phyloP scores from a whole-genome alignment of 2,113 vertebrate species.

The Dasyprocta punctata region DNA sequence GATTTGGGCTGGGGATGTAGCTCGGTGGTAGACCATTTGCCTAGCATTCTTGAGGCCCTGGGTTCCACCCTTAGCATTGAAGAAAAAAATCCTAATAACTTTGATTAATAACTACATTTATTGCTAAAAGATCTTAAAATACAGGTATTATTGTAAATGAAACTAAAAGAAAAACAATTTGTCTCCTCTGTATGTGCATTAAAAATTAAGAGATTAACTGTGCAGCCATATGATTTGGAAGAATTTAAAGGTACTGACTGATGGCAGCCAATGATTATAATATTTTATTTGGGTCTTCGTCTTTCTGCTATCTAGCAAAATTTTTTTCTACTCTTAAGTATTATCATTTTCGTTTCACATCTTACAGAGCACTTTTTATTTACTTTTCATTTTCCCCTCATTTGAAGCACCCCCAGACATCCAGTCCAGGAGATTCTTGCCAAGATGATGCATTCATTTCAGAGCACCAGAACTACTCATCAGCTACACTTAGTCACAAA shows the following conservation, averaged over 20 bases:
- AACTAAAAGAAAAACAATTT: slow-evolving; percentile 19
- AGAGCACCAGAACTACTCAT: slow-evolving; percentile 90
- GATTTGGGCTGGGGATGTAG: background rate
- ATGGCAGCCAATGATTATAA: background rate
- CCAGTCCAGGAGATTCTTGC: slow-evolving; percentile 84
- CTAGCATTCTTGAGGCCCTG: background rate
- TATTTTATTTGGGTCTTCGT: background rate
- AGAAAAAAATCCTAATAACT: background rate
- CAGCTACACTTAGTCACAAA: slow-evolving; percentile 85
- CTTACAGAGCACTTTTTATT: slow-evolving; percentile 59
- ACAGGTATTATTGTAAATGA: slow-evolving; percentile 36
- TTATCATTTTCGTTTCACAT: slow-evolving; percentile 51
- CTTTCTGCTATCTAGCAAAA: background rate
- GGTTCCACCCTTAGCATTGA: background rate
- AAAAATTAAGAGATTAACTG: background rate
- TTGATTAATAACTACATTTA: slow-evolving; percentile 40
- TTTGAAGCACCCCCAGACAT: slow-evolving; percentile 85
- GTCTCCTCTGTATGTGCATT: background rate
- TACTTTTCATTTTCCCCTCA: slow-evolving; percentile 67
- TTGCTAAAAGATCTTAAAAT: background rate
- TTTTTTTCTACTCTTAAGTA: slow-evolving; percentile 51
- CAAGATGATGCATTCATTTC: slow-evolving; percentile 93
- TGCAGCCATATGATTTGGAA: slow-evolving; percentile 25
- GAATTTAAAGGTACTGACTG: background rate
- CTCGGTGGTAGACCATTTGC: background rate